A percentile compares a stretch with the other conserved stretches of the same genome.
These are phyloP conservation scores for Glossosoma conforme DNA, from an alignment of 1,140 invertebrate genomes.

Conservation along the genomic window DNA sequence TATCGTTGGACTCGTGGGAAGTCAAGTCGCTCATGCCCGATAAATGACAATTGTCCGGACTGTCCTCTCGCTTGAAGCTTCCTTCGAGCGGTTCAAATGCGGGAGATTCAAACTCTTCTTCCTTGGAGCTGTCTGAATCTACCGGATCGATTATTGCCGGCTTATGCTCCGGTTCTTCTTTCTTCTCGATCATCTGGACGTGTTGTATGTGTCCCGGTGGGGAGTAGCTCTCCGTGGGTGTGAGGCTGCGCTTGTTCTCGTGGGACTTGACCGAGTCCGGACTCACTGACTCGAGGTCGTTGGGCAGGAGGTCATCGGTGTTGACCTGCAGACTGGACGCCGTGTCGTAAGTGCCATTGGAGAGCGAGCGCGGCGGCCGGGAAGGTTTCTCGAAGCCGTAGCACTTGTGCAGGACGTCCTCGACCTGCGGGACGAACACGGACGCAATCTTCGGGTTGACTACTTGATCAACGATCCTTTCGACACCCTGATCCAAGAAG, in stretches of 20 bases:
- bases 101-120: slow-evolving; percentile 62
- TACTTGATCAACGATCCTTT: slow-evolving; percentile 91
- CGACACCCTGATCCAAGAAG: slow-evolving; percentile 78
- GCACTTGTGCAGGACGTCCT: slow-evolving; percentile 83
- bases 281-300: slow-evolving; percentile 72
- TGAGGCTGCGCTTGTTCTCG: slow-evolving; percentile 36
- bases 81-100: slow-evolving; percentile 59
- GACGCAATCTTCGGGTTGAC: slow-evolving; percentile 88
- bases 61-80: slow-evolving; percentile 31
- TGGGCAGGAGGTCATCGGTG: slow-evolving; percentile 59
- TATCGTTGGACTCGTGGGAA: slow-evolving; percentile 43
- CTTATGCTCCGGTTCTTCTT: slow-evolving; percentile 32
- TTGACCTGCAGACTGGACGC: slow-evolving; percentile 2
- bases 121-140: slow-evolving; percentile 51
- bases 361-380: neutral
- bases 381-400: slow-evolving; percentile 58
- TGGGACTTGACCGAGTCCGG: slow-evolving; percentile 64
- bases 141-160: slow-evolving; percentile 33
- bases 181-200: slow-evolving; percentile 31
- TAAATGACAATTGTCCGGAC: slow-evolving; percentile 50
- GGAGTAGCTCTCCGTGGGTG: no score
- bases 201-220: no score
- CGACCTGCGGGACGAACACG: slow-evolving; percentile 84
- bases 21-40: slow-evolving; percentile 57
- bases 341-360: slow-evolving; percentile 7